These are phyloP conservation scores for Stenolophus ochropezus DNA, from an alignment of 2,888 invertebrate species.

Conservation along the genomic window DNA sequence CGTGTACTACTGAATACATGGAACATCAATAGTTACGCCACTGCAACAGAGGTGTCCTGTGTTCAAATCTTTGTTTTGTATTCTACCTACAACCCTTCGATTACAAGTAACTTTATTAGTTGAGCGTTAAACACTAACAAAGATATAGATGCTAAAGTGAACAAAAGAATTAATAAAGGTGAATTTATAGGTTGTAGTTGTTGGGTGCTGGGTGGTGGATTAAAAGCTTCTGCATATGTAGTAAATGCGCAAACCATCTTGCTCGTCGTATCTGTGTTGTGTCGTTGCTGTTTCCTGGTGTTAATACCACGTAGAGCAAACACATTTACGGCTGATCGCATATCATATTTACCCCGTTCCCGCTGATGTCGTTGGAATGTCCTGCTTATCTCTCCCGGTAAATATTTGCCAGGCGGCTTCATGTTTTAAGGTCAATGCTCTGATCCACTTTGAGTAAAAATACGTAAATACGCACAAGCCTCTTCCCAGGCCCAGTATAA, in stretches of 20 bases:
- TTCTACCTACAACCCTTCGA: no score
- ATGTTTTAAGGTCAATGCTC: conserved; percentile 57
- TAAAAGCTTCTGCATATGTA: no score
- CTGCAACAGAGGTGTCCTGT: no score
- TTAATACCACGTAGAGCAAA: conserved; percentile 17
- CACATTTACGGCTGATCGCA: conserved; percentile 34
- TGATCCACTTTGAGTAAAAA: conserved; percentile 58
- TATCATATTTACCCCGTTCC: conserved; percentile 31
- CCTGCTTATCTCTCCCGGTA: conserved; percentile 27
- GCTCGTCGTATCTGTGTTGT: not conserved
- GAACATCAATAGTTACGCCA: no score
- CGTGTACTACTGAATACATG: no score
- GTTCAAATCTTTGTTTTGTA: no score
- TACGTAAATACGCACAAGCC: conserved; percentile 50
- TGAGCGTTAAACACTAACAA: no score
- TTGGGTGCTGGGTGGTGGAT: no score
- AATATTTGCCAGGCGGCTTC: conserved; percentile 54
- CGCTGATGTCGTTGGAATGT: conserved; percentile 14
- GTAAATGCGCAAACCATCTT: not conserved
- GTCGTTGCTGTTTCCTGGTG: not conserved
- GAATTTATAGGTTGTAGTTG: no score
- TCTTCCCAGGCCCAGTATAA: conserved; percentile 34
- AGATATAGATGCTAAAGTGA: no score
- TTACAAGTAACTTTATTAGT: no score
- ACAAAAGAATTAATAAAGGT: no score